These are phyloP conservation scores for Camptogramma bilineatum DNA, from an alignment of 2,888 invertebrate genomes.

Conservation along the genomic window DNA sequence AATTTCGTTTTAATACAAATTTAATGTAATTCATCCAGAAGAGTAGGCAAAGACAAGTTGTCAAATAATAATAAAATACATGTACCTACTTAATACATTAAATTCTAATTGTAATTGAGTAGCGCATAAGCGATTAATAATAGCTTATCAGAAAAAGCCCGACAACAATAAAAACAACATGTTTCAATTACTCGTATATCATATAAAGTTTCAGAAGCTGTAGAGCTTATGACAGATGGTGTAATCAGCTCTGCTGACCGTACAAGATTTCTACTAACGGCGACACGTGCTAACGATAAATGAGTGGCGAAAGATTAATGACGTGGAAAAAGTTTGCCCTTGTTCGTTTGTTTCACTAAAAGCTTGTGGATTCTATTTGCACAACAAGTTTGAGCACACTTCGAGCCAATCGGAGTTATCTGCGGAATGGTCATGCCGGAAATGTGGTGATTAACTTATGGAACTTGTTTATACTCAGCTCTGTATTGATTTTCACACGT, in stretches of 20 bases:
- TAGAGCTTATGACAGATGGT: constrained; percentile 51
- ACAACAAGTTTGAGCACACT: constrained; percentile 49
- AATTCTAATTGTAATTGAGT: background rate
- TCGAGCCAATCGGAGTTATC: constrained; percentile 36
- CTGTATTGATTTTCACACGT: background rate
- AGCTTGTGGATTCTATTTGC: constrained; percentile 50
- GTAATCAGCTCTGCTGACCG: constrained; percentile 56
- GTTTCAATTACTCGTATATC: constrained; percentile 20
- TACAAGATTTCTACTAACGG: constrained; percentile 58
- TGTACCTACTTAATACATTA: too few species aligned
- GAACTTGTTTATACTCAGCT: constrained; percentile 15
- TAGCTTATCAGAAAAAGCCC: background rate
- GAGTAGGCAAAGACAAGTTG: too few species aligned
- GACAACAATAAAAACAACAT: constrained; percentile 10
- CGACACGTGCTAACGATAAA: constrained; percentile 65
- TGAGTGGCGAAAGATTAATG: constrained; percentile 68
- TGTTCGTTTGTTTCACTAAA: constrained; percentile 53
- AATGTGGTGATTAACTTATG: constrained; percentile 31
- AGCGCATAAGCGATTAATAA: background rate
- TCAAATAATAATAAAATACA: background rate
- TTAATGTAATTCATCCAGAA: too few species aligned
- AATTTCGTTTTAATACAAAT: too few species aligned
- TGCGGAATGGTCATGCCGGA: constrained; percentile 31
- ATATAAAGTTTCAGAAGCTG: constrained; percentile 34
- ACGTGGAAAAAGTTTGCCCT: constrained; percentile 60